Evolutionary conservation across 2,113 vertebrate species (phyloP), one percentile per base, ranked within the genome.

Genomic region (Donacobius atricapilla): DNA sequence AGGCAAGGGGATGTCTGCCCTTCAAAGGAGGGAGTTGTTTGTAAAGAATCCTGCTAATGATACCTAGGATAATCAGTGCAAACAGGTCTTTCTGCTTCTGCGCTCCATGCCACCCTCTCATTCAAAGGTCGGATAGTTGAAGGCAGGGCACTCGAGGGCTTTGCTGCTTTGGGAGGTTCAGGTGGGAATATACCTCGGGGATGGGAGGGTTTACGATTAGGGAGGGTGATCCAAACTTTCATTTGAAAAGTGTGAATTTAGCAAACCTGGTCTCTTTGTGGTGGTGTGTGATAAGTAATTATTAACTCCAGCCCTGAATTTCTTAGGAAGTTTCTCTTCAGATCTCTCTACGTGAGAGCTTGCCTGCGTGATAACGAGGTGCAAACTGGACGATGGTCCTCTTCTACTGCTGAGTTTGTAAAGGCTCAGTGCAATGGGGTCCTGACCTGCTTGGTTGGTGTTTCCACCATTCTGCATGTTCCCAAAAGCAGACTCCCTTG

Each of bases 61-160:
- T 85, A 89, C 83, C 75, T 24, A 39, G 40, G 66, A 76, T 87
- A 96, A 96, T 89, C 81, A 82, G 87, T 47, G 80, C 86, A 96
- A 96, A 96, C 97, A 97, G 91, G 90, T 97, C 92, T 96, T 95
- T 95, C 94, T 96, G 51, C 91, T 89, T 75, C 94, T 97, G 95
- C 94, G 96, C 94, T 95, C 83, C 47, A 3, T 73, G 94, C 94
- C 97, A 97, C 69, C 77, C 1, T 0, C 83, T 93, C 87, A 48
- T 89, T 92, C 92, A 77, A 83, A 91, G 84, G 66, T 70, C 13
- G 23, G 87, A 54, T 77, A 61, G 78, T 70, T 87, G 81, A 83
- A 78, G 80, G 94, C 96, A 79, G 65, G 12, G 57, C 76, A 77
- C 77, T 82, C 5, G 0, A 63, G 64, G n/a, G 83, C 31, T 92